Evolutionary conservation across 2,797 vertebrate species (phyloP), one percentile per base, ranked within the genome.

Genomic region (Poecilia picta): DNA sequence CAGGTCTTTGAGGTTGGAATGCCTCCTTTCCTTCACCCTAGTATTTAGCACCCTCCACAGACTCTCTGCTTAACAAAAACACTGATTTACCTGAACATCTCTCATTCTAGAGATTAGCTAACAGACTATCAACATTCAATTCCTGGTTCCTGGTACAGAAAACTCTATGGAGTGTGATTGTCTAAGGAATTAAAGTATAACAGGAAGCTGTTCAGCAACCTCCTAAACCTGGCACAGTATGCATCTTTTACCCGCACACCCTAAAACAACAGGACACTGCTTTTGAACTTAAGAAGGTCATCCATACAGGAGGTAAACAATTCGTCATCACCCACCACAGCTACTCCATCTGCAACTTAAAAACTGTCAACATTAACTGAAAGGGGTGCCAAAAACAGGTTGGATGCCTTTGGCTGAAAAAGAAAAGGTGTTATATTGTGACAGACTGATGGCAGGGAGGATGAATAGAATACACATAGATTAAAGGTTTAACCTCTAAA

Each of bases 221-320:
- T 64, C 31, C 41, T 23, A 5, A 68, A 62, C 18, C 36, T 74
- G 55, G 41, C 72, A 33, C 7, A 49, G 11, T 7, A 4, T 18
- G 15, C 11, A 74, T 80, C 46, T 75, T 71, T 76, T 43, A 57
- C 13, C 53, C 70, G 64, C 51, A 79, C 80, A 81, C 33, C 77
- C 76, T 45, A 79, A 46, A 81, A 55, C 73, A 78, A 88, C 75
- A 43, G 79, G 74, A 77, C 39, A 18, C 64, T 36, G 70, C 76
- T 79, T 82, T 82, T 76, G 41, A 84, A 84, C 73, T 82, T 55
- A 86, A 86, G 81, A 83, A 89, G 86, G 86, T 86, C 87, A 90
- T 75, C 78, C 72, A 79, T 86, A 85, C 59, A 13, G 88, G 86
- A 86, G 83, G 81, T 77, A 78, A 85, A 49, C 74, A 73, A 45